Evolutionary conservation across 2,113 vertebrate genomes (phyloP), one percentile per base, ranked within the genome.

Genomic region (Galbula dea): DNA sequence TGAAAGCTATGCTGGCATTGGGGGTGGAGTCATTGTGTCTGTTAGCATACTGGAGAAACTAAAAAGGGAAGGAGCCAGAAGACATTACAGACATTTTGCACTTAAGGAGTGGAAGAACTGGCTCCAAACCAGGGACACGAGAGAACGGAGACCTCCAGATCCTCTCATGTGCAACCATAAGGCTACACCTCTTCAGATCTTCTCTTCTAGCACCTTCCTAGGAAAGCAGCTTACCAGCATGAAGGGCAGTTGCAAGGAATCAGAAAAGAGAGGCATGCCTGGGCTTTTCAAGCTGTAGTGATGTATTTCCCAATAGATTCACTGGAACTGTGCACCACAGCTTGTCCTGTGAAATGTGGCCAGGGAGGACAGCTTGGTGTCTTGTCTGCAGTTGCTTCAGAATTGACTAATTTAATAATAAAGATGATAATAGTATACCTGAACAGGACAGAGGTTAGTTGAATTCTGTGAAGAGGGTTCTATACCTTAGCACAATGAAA

Each of bases 371-470:
- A 82, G 51, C 51, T 58, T 55, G 23, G 52, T 88, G 54, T 86
- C 89, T 86, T 94, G 67, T 81, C 89, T 95, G 72, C 78, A 94
- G 91, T 88, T 86, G 65, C 89, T 88, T 88, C 87, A 93, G 95
- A 91, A 88, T 48, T 67, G 93, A 68, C 61, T 75, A 52, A 67
- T 93, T 91, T 67, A 86, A 58, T 51, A 57, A 87, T 88, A 86
- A 95, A 68, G 68, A 83, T 76, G 90, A 89, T 94, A 88, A 71
- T 32, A 88, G 67, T 48, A 7, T 83, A 87, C 88, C 82, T 81
- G 87, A 91, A 77, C 54, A 82, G 84, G 69, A 93, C 45, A 79
- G 72, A 91, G 52, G 89, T 95, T 89, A 94, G 91, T 94, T 93
- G 73, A 45, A 65, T 85, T 77, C 83, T 77, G 41, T 78, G 73